Percentiles rank a stretch among this genome's conserved stretches.
Evolutionary conservation across 2,888 invertebrate species (phyloP).

Genomic region (Disparrhopalites patrizii): DNA sequence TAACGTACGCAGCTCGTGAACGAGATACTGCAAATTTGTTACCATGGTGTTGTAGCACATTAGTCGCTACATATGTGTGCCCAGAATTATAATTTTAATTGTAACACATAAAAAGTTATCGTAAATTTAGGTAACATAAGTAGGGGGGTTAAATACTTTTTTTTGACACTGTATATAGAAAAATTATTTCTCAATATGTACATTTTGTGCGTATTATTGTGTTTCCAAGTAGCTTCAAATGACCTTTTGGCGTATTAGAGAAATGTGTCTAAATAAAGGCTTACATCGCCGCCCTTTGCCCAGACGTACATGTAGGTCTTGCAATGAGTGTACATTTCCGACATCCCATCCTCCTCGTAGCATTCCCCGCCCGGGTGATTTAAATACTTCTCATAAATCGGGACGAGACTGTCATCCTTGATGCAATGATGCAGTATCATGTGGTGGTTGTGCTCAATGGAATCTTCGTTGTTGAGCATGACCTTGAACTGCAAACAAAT

Average conservation of each 20-base stretch:
- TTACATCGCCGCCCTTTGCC: constrained; percentile 12
- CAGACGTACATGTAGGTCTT: constrained; percentile 12
- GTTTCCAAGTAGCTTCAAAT: too few species aligned
- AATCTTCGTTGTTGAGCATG: neutral
- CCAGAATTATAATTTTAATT: too few species aligned
- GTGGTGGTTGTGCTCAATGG: neutral
- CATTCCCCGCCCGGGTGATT: constrained; percentile 5
- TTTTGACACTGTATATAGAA: too few species aligned
- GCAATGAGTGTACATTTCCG: neutral
- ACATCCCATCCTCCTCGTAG: neutral
- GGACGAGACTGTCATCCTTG: neutral
- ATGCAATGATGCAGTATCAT: neutral
- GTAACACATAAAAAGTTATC: too few species aligned
- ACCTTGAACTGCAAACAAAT: neutral
- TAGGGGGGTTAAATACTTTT: too few species aligned
- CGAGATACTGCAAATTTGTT: neutral
- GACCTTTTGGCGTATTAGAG: too few species aligned
- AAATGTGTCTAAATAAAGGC: too few species aligned
- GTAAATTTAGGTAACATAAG: too few species aligned
- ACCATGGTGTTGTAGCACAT: too few species aligned
- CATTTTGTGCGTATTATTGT: too few species aligned
- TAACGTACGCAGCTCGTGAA: too few species aligned
- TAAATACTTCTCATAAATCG: neutral
- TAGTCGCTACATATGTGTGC: neutral
- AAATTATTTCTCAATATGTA: too few species aligned